A percentile compares a stretch with the other conserved stretches of the same genome.
Evolutionary conservation across 2,797 vertebrate genomes (phyloP).

Genomic region (Lacerta viridis): DNA sequence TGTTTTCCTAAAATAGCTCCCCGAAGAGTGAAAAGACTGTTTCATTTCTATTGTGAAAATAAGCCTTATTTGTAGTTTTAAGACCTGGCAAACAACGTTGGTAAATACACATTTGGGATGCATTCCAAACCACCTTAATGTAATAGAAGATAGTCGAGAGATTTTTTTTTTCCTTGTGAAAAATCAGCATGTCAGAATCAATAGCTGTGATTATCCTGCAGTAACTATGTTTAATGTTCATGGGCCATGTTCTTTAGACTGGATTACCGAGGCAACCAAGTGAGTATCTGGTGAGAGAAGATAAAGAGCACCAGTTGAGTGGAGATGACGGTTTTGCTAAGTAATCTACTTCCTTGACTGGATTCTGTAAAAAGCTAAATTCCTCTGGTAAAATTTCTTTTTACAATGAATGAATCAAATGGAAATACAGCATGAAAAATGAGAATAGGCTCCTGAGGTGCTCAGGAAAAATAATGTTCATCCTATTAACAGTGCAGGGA

Average conservation of each 20-base stretch:
- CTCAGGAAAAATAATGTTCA: slow-evolving; percentile 5
- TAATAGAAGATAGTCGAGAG: slow-evolving; percentile 33
- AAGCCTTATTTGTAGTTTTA: slow-evolving; percentile 35
- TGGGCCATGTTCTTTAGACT: slow-evolving; percentile 47
- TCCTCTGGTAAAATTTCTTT: slow-evolving; percentile 69
- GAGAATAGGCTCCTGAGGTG: slow-evolving; percentile 70
- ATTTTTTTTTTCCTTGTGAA: slow-evolving; percentile 37
- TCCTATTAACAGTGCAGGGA: slow-evolving; percentile 40
- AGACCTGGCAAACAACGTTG: slow-evolving; percentile 8
- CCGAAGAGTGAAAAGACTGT: neutral
- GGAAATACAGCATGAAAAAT: slow-evolving; percentile 82
- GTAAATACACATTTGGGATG: neutral
- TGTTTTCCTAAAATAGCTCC: neutral
- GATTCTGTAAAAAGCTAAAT: slow-evolving; percentile 62
- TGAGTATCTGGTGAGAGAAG: slow-evolving; percentile 65
- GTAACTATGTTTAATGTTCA: slow-evolving; percentile 48
- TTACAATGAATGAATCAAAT: slow-evolving; percentile 76
- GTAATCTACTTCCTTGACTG: slow-evolving; percentile 68
- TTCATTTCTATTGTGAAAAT: slow-evolving; percentile 14
- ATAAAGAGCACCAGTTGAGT: slow-evolving; percentile 67
- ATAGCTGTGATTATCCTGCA: slow-evolving; percentile 54
- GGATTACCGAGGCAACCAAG: slow-evolving; percentile 50
- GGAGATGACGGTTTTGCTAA: slow-evolving; percentile 59
- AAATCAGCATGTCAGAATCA: slow-evolving; percentile 58
- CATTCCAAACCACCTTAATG: neutral